A percentile compares a stretch with the other conserved stretches of the same genome.
Evolutionary conservation across 2,797 vertebrate species (phyloP).

Genomic region (Sandelia bainsii): DNA sequence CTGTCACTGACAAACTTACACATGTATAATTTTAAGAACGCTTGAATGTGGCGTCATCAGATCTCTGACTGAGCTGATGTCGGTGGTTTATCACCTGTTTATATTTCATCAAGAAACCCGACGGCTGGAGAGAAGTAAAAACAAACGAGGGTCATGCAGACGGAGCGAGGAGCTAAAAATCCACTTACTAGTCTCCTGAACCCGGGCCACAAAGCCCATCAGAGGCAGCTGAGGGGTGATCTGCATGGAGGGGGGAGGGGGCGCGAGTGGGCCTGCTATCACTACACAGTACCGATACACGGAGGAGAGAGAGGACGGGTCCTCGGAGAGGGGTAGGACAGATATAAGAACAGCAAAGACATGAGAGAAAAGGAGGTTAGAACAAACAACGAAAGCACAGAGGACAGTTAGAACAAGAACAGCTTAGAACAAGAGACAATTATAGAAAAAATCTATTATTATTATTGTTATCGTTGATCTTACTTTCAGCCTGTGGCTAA

Average conservation of each 20-base stretch:
- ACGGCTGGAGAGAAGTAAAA: neutral
- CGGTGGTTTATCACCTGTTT: conserved; percentile 21
- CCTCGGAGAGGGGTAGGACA: neutral
- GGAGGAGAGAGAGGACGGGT: conserved; percentile 14
- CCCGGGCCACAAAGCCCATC: conserved; percentile 99
- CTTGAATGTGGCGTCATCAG: conserved; percentile 1
- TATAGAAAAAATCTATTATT: neutral
- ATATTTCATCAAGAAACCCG: neutral
- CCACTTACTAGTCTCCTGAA: conserved; percentile 99
- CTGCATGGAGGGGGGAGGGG: conserved; percentile 98
- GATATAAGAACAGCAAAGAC: conserved; percentile 26
- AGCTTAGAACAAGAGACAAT: neutral
- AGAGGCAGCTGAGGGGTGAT: conserved; percentile 99
- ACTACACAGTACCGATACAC: conserved; percentile 31
- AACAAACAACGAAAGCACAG: conserved; percentile 6
- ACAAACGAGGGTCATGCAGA: conserved; percentile 46
- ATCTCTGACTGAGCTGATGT: conserved; percentile 13
- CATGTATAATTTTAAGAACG: too few relatives aligned
- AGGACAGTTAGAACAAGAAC: neutral
- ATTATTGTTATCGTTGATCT: too few relatives aligned
- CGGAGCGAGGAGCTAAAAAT: conserved; percentile 46
- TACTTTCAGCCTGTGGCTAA: too few relatives aligned
- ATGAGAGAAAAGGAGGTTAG: conserved; percentile 38
- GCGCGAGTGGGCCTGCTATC: conserved; percentile 89
- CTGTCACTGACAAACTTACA: too few relatives aligned